phyloP scores from a whole-genome alignment of 2,797 vertebrate genomes.

The Strix occidentalis region DNA sequence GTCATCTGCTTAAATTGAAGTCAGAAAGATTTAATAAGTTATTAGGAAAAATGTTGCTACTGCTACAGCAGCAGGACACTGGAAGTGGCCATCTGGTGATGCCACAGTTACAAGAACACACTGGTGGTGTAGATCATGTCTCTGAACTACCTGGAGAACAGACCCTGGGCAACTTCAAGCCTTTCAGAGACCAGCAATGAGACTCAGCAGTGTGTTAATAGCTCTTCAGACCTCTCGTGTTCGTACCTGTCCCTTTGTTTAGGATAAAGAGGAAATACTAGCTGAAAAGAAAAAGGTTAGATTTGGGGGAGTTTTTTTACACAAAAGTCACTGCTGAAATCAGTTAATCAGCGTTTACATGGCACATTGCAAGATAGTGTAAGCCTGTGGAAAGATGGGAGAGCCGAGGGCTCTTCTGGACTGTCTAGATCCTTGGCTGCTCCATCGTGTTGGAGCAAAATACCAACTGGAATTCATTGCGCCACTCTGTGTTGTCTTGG shows the following conservation, averaged over 20 bases:
- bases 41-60: not conserved
- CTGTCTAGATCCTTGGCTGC: not conserved
- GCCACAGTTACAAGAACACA: not conserved
- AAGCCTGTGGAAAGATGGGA: not conserved
- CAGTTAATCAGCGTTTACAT: not conserved
- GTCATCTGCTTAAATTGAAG: not conserved
- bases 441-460: not conserved
- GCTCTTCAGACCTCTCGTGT: not conserved
- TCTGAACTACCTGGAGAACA: not conserved
- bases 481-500: not conserved
- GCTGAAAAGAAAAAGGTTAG: not conserved
- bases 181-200: not conserved
- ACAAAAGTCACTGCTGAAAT: not conserved
- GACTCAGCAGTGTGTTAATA: not conserved
- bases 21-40: not conserved
- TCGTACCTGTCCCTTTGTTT: not conserved
- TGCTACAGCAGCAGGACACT: not conserved
- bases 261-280: not conserved
- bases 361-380: not conserved
- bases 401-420: not conserved
- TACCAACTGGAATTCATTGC: not conserved
- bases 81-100: not conserved
- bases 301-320: not conserved
- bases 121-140: fast-evolving
- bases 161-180: not conserved